A percentile compares a stretch with the other conserved stretches of the same genome.
phyloP scores from a whole-genome alignment of 2,888 invertebrate genomes.

The Iphiclides podalirius region DNA sequence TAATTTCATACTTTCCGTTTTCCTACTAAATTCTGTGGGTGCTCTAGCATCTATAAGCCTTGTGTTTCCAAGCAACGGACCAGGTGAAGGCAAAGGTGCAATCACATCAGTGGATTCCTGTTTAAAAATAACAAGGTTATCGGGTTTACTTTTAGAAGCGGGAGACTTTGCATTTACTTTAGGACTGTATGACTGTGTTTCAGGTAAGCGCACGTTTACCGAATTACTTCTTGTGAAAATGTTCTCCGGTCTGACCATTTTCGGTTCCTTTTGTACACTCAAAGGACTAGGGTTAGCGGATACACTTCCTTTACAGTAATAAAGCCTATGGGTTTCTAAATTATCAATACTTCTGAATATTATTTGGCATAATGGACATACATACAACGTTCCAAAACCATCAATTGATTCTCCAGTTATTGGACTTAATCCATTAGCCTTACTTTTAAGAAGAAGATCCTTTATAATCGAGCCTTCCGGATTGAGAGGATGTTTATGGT shows the following conservation, averaged over 20 bases:
- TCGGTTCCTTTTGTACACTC: slow-evolving; percentile 57
- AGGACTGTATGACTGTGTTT: slow-evolving; percentile 65
- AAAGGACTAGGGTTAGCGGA: slow-evolving; percentile 42
- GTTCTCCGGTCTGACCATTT: slow-evolving; percentile 61
- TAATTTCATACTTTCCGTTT: slow-evolving; percentile 56
- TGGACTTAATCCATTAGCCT: slow-evolving; percentile 65
- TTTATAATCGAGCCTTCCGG: slow-evolving; percentile 86
- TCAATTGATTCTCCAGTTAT: slow-evolving; percentile 80
- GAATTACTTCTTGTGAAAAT: slow-evolving; percentile 81
- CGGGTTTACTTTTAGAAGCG: slow-evolving; percentile 71
- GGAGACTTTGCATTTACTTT: slow-evolving; percentile 61
- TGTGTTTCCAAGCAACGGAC: slow-evolving; percentile 90
- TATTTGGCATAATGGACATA: slow-evolving; percentile 88
- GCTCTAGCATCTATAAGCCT: slow-evolving; percentile 84
- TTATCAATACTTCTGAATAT: slow-evolving; percentile 90
- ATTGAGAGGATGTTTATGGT: slow-evolving; percentile 82
- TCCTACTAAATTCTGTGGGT: slow-evolving; percentile 64
- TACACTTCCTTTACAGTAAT: slow-evolving; percentile 86
- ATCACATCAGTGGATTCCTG: slow-evolving; percentile 71
- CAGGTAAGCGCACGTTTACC: slow-evolving; percentile 78
- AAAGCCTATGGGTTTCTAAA: slow-evolving; percentile 88
- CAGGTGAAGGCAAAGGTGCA: slow-evolving; percentile 88
- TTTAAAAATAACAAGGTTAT: slow-evolving; percentile 76
- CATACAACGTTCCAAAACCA: slow-evolving; percentile 79
- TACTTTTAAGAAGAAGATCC: slow-evolving; percentile 87